Evolutionary conservation across 1,140 invertebrate genomes (phyloP), one percentile per base, ranked within the genome.

Genomic region (Holotrichia oblita): DNA sequence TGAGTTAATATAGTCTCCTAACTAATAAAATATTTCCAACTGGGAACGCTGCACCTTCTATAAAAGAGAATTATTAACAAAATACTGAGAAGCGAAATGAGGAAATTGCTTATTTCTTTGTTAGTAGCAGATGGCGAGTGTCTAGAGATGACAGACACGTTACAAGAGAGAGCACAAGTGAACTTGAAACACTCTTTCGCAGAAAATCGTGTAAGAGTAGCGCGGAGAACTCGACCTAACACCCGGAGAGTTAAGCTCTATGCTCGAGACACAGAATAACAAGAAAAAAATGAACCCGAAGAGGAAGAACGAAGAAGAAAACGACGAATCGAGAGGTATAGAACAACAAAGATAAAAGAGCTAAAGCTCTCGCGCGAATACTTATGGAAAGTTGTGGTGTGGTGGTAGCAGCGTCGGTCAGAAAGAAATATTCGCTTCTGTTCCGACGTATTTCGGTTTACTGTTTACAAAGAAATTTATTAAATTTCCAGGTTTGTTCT

Each of bases 381-480:
- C 61, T 69, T 69, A 69, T 22, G 61, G 61, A 17, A 34, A 27
- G 73, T 74, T 74, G 34, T 34, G 17, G n/a, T 74, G 34, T 34
- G 17, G n/a, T 34, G n/a, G n/a, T 17, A 10, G 22, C 24, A 8
- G 17, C 34, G 14, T 22, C 27, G 40, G n/a, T 41, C 40, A 74
- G 41, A 74, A 74, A 41, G 73, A 74, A 74, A n/a, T 41, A 74
- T 44, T 40, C 40, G 34, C 34, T 4, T 20, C 41, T 40, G 0
- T 74, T 9, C 17, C 73, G 73, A 42, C 73, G 73, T 74, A 74
- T 74, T 74, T 74, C 73, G 34, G 27, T 74, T 42, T 41, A 40
- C 40, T 74, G 73, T 74, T 74, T 74, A 74, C 73, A 74, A 74
- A 74, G 73, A 74, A 74, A 74, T 74, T 74, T 74, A 74, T 74